Conservation (phyloP, 2,113 vertebrate species). For the Rostratula benghalensis region DNA sequence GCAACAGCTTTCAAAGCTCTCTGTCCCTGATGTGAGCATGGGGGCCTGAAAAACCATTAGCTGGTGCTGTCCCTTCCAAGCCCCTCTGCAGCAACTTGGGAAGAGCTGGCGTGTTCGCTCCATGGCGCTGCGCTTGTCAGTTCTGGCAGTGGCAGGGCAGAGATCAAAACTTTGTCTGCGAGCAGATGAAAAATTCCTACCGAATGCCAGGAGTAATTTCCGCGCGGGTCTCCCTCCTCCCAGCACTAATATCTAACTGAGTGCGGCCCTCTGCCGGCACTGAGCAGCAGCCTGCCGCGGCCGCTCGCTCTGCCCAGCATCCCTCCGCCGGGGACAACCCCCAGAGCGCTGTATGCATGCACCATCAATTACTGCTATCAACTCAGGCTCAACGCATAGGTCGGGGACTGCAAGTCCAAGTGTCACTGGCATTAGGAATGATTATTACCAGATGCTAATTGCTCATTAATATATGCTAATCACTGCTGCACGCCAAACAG, state of each 20-base stretch:
- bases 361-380: not conserved
- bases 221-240: not conserved
- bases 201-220: not conserved
- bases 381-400: not conserved
- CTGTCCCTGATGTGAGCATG: rapidly evolving
- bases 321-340: not conserved
- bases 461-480: slow-evolving; percentile 47
- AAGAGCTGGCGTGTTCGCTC: not conserved
- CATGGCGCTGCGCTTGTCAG: rapidly evolving
- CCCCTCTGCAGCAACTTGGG: not conserved
- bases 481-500: not conserved
- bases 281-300: not conserved
- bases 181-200: not conserved
- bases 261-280: slow-evolving; percentile 31
- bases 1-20: not conserved
- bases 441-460: slow-evolving; percentile 50
- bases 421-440: not conserved
- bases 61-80: not conserved
- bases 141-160: not conserved
- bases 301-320: not conserved
- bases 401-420: slow-evolving; percentile 4
- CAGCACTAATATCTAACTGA: not conserved
- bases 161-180: not conserved
- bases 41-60: not conserved
- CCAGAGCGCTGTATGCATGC: not conserved